phyloP scores from a whole-genome alignment of 2,888 invertebrate species.

The Cyrtodaria siliqua region DNA sequence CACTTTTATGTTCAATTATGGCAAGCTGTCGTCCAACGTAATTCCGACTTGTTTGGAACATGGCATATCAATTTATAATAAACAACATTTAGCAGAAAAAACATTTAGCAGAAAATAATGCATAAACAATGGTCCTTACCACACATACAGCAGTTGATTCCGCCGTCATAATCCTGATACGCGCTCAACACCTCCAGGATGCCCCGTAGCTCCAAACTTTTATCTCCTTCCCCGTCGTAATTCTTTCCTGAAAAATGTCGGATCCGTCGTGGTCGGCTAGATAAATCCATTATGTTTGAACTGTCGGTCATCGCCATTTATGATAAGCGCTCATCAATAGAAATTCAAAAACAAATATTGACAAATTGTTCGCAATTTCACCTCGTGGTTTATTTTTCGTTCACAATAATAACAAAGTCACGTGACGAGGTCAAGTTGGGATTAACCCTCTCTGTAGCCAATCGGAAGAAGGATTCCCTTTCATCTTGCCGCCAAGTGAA shows the following conservation, averaged over 20 bases:
- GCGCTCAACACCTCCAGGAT: conserved; percentile 72
- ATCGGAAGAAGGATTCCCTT: conserved; percentile 26
- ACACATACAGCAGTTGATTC: conserved; percentile 80
- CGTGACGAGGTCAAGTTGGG: conserved; percentile 51
- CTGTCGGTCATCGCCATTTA: conserved; percentile 61
- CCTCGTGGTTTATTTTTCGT: conserved; percentile 35
- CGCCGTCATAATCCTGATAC: conserved; percentile 79
- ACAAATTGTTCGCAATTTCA: neutral
- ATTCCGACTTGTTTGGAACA: too few species aligned
- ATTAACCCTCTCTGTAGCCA: conserved; percentile 32
- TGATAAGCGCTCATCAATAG: conserved; percentile 9
- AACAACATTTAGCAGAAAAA: too few species aligned
- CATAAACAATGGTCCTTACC: too few species aligned
- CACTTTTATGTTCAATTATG: too few species aligned
- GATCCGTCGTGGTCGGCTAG: conserved; percentile 63
- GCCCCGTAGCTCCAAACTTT: conserved; percentile 73
- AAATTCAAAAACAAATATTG: conserved; percentile 1
- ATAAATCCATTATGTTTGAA: conserved; percentile 44
- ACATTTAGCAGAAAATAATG: too few species aligned
- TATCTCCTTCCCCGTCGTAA: conserved; percentile 70
- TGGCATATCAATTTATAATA: too few species aligned
- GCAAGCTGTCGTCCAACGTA: too few species aligned
- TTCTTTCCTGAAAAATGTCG: conserved; percentile 64
- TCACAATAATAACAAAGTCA: conserved; percentile 68
- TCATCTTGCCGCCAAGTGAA: conserved; percentile 52